Evolutionary conservation across 2,888 invertebrate species (phyloP).

Genomic region (Lepas anatifera): DNA sequence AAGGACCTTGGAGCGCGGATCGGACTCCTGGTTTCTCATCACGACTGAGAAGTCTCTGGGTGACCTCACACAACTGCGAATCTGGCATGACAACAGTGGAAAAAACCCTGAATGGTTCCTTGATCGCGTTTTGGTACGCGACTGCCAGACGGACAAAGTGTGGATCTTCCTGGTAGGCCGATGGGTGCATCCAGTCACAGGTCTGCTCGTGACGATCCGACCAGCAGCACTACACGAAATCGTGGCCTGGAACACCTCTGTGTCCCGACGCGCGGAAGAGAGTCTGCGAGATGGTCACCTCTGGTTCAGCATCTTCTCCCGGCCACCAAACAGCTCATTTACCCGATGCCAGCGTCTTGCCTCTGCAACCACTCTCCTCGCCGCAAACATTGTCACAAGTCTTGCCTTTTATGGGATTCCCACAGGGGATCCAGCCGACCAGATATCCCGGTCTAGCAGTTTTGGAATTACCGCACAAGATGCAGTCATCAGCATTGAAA

Average conservation of each 20-base stretch:
- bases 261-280: conserved; percentile 28
- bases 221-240: conserved; percentile 36
- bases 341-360: conserved; percentile 38
- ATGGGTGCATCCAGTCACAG: conserved; percentile 33
- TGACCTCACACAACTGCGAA: conserved; percentile 33
- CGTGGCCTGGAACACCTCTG: conserved; percentile 37
- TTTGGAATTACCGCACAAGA: not conserved
- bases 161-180: conserved; percentile 34
- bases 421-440: conserved; percentile 25
- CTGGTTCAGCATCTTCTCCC: conserved; percentile 40
- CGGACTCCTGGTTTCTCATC: conserved; percentile 21
- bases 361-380: conserved; percentile 38
- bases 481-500: conserved; percentile 15
- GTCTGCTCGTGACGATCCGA: conserved; percentile 39
- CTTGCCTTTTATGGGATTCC: conserved; percentile 38
- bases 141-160: conserved; percentile 37
- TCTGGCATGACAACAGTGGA: conserved; percentile 42
- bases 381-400: conserved; percentile 39
- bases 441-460: not conserved
- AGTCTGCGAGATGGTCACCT: conserved; percentile 39
- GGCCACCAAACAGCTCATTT: conserved; percentile 34
- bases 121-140: conserved; percentile 35
- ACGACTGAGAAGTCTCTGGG: conserved; percentile 33
- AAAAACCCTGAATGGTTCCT: conserved; percentile 34
- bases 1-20: conserved; percentile 32